Base-by-base conservation (phyloP, 2,888 invertebrate genomes). In the Lamellibrachia satsuma region DNA sequence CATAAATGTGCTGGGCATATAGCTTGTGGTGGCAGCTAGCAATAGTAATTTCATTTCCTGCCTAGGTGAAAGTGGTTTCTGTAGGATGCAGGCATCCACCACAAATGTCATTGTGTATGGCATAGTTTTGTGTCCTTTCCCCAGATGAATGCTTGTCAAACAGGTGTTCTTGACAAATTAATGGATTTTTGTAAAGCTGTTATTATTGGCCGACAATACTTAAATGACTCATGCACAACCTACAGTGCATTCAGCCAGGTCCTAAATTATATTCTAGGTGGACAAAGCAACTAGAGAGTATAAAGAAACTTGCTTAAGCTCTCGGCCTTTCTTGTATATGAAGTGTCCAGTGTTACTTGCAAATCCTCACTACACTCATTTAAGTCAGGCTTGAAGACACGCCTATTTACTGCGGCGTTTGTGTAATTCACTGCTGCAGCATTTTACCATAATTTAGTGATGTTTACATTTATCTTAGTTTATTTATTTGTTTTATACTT, bases 141-240 rank as follows among this genome's bases (percentile, higher is more conserved):
- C 22, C 9, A 15, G 75, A 15, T 75, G 75, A 75, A 75, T 75
- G 75, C 22, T 0, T 22, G 22, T 15, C 75, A 75, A 75, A 75
- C 75, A 75, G n/a, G 75, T 75, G 75, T 75, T 75, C 75, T 75
- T 75, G 75, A 22, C 75, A 75, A 75, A 75, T 75, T 75, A 22
- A 75, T 75, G 75, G 22, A 75, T 75, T 15, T 75, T 75, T 75
- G 22, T 75, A 22, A 75, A 3, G 75, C 75, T 75, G 22, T 75
- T 75, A 22, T 75, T 75, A 75, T 75, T 75, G 22, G 6, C 15
- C 6, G 22, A 15, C 22, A 15, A 15, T 75, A n/a, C 75, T 75
- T 75, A 75, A n/a, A 75, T 75, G 75, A 11, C n/a, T 11, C 75
- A 22, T 75, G n/a, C 75, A 75, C 75, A 75, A 22, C 4, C 15